Base-by-base conservation (phyloP, 2,888 invertebrate species). In the Tinea trinotella region DNA sequence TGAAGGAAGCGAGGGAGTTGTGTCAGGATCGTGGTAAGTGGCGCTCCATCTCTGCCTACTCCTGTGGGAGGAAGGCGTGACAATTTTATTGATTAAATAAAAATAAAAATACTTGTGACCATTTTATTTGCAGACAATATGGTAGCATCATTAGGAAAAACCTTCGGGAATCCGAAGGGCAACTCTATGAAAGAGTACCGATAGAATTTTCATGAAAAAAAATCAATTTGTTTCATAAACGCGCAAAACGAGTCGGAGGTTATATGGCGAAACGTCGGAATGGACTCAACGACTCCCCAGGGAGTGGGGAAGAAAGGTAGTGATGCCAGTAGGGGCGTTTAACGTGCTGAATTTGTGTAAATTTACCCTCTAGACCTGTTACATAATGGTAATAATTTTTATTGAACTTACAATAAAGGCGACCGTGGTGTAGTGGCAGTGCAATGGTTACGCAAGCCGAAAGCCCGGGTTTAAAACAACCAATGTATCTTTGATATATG, bases 221-320 rank as follows among this genome's bases (percentile, higher is more conserved):
- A 46, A 46, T 46, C 46, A 46, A 46, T 46, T 46, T 46, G 19
- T 46, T 19, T 19, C 17, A 46, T 46, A 46, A 46, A 46, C 9
- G 36, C 36, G 36, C 36, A 12, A 36, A 36, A 36, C 18, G 46
- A 46, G 46, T 19, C 17, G 12, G 13, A 15, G 40, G 40, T 40
- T 40, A 40, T 13, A 46, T 46, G 19, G 10, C 19, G 19, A 46
- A 19, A 46, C 19, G 46, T 10, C 46, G 46, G 46, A 46, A 46
- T 46, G 46, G 46, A 18, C 46, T 19, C 9, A 46, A 46, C 46
- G 17, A 17, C 18, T 6, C 46, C 46, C 46, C 19, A 7, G 46
- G 7, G 46, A 17, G 17, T 46, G 2, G 19, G 18, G 19, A 19
- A 46, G 19, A 19, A 46, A 40, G 40, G 40, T 46, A 46, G 46